Evolutionary conservation across 1,140 invertebrate species (phyloP), one percentile per base, ranked within the genome.

Genomic region (Coelopa frigida): DNA sequence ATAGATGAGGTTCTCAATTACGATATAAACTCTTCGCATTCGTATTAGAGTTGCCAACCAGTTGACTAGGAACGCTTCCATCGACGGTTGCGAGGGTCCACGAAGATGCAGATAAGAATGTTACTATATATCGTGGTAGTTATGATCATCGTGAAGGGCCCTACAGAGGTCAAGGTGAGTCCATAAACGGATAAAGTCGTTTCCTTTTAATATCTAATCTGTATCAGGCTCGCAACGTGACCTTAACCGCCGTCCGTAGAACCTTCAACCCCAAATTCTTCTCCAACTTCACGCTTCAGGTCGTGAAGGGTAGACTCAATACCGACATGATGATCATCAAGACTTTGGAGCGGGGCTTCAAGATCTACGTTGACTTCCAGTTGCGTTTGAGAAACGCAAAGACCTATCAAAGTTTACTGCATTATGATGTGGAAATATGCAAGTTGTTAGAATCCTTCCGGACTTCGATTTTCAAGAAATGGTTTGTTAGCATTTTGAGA

Each of bases 331-430:
- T 21, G 37, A 3, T 22, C n/a, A 7, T 23, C 11, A 23, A 23
- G 12, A 14, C 14, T 11, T 5, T 23, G 8, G 4, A 23, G 10
- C 21, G 17, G 8, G 37, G 20, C 37, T 22, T 23, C 8, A 40
- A 26, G 22, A 17, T 26, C 22, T 26, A 40, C 10, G 14, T 40
- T 17, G 38, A 40, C 18, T 7, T 40, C 24, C n/a, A 6, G 23
- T 21, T 66, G 23, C 53, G 58, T 2, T 33, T 66, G 31, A 43
- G 50, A 0, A 58, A 66, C 38, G 57, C 63, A 0, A 63, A 61
- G 26, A 49, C 4, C 15, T 66, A 54, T 44, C 62, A 66, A 18
- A 46, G 53, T 0, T 39, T 66, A 3, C 59, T 63, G 20, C 49
- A 12, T 5, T 54, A 57, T 3, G 44, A 48, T 10, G 22, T 44